phyloP scores from a whole-genome alignment of 2,797 vertebrate species.

The Coregonus suidteri region DNA sequence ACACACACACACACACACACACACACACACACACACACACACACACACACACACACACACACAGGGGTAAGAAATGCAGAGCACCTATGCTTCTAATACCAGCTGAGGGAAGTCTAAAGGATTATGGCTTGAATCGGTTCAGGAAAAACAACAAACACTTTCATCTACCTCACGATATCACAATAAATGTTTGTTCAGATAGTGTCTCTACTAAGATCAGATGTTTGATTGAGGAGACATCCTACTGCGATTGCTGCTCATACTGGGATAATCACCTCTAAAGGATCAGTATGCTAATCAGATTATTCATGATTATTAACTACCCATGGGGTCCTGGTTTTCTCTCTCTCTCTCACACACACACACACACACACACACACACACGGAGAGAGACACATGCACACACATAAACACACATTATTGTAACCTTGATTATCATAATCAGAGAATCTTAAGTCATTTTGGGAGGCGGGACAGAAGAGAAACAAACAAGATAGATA shows the following conservation, averaged over 20 bases:
- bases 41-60: too few species aligned
- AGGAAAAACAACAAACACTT: slow-evolving; percentile 6
- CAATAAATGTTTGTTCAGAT: slow-evolving; percentile 20
- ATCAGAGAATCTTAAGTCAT: slow-evolving; percentile 32
- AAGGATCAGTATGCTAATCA: slow-evolving; percentile 34
- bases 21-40: too few species aligned
- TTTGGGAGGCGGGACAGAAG: slow-evolving; percentile 1
- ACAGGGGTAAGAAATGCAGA: too few species aligned
- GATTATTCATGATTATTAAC: too few species aligned
- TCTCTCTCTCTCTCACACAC: slow-evolving; percentile 14
- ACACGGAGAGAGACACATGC: background rate
- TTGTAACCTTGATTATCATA: slow-evolving; percentile 24
- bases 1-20: background rate
- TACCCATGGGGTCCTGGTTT: background rate
- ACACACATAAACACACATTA: background rate
- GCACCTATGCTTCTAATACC: too few species aligned
- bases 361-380: background rate
- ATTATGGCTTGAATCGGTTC: slow-evolving; percentile 17
- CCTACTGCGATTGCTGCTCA: slow-evolving; percentile 11
- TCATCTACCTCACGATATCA: slow-evolving; percentile 1
- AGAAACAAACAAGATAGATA: background rate
- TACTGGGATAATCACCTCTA: slow-evolving; percentile 24
- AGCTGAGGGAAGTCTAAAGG: background rate
- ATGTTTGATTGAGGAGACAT: background rate
- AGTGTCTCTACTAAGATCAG: slow-evolving; percentile 10